Percentiles rank a stretch among this genome's conserved stretches.
Evolutionary conservation across 2,888 invertebrate genomes (phyloP).

Genomic region (Endotricha flammealis): DNA sequence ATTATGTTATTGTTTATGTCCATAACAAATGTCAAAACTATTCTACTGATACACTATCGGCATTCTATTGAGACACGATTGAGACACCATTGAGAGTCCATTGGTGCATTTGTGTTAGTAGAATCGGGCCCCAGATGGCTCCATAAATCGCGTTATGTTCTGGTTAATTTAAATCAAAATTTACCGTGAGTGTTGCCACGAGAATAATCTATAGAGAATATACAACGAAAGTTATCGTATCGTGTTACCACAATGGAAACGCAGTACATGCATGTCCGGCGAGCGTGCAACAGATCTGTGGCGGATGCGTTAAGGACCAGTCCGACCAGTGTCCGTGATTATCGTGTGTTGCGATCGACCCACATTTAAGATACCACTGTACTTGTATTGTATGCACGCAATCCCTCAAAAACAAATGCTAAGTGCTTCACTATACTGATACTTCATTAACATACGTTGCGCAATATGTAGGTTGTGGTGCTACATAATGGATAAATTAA

Average conservation of each 20-base stretch:
- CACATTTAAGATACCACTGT: conserved; percentile 39
- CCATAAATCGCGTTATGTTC: too few relatives aligned
- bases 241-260: conserved; percentile 27
- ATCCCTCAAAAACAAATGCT: conserved; percentile 10
- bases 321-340: conserved; percentile 53
- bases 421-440: neutral
- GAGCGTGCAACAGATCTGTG: conserved; percentile 18
- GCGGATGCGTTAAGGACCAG: conserved; percentile 54
- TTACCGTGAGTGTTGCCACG: too few relatives aligned
- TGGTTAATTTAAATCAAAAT: too few relatives aligned
- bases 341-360: conserved; percentile 70
- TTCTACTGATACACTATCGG: too few relatives aligned
- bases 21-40: too few relatives aligned
- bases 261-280: conserved; percentile 24
- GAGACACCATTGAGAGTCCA: too few relatives aligned
- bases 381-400: conserved; percentile 8
- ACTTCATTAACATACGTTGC: neutral
- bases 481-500: too few relatives aligned
- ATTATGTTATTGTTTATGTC: too few relatives aligned
- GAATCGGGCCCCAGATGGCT: too few relatives aligned
- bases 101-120: too few relatives aligned
- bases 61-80: too few relatives aligned
- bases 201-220: too few relatives aligned
- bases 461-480: neutral
- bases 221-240: conserved; percentile 20